A percentile compares a stretch with the other conserved stretches of the same genome.
These are phyloP conservation scores for Peromyscus eremicus DNA, from an alignment of 2,797 vertebrate genomes.

Conservation along the genomic window DNA sequence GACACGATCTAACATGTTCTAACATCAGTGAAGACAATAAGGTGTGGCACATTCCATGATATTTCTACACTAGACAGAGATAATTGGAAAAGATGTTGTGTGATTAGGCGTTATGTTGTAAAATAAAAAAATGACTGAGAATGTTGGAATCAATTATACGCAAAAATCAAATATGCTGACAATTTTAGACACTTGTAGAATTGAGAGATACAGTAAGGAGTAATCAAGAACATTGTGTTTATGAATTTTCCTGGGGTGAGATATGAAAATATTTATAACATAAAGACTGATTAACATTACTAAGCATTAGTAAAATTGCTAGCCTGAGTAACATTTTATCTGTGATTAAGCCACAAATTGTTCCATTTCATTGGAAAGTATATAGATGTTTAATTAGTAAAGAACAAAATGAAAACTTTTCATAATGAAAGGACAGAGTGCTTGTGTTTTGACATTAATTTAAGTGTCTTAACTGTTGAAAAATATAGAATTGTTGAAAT, in stretches of 20 bases:
- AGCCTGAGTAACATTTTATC: conserved; percentile 63
- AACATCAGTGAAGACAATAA: conserved; percentile 41
- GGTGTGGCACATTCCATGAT: not conserved
- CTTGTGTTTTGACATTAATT: not conserved
- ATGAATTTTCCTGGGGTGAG: conserved; percentile 75
- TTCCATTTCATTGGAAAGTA: conserved; percentile 11
- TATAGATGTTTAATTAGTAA: conserved; percentile 52
- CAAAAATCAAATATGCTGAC: conserved; percentile 58
- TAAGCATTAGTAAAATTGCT: not conserved
- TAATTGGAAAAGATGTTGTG: conserved; percentile 64
- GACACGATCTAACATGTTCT: conserved; percentile 57
- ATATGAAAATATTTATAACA: conserved; percentile 76
- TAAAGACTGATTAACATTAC: conserved; percentile 51
- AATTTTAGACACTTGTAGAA: conserved; percentile 70
- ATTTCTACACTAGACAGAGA: conserved; percentile 61
- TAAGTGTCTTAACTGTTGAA: conserved; percentile 59
- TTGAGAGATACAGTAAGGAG: conserved; percentile 68
- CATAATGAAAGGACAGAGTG: not conserved
- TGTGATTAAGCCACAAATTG: conserved; percentile 32
- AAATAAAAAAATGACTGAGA: conserved; percentile 65
- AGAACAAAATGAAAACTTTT: conserved; percentile 1
- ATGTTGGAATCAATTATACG: conserved; percentile 61
- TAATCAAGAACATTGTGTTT: conserved; percentile 70
- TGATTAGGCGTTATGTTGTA: conserved; percentile 69
- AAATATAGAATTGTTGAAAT: conserved; percentile 4